Conservation (phyloP, 1,140 invertebrate genomes). For the Drosophila nikananu region DNA sequence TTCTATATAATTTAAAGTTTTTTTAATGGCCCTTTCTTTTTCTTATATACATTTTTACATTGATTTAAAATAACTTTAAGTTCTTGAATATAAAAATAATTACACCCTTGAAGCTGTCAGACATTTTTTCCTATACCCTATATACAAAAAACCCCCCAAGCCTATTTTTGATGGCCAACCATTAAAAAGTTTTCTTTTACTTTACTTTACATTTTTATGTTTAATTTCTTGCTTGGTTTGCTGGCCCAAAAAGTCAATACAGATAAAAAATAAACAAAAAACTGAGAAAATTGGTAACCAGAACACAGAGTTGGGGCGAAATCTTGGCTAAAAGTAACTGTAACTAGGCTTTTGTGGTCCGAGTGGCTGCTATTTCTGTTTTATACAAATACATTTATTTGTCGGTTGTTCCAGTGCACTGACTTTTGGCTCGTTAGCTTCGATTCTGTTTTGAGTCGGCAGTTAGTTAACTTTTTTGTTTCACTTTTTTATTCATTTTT, state of each 20-base stretch:
- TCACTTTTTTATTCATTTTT: conserved; percentile 27
- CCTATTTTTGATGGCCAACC: conserved; percentile 15
- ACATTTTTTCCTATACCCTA: background rate
- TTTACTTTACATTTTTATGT: conserved; percentile 3
- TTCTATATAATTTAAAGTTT: too few species aligned
- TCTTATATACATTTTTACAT: too few species aligned
- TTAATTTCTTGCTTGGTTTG: conserved; percentile 30
- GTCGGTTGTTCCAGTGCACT: conserved; percentile 69
- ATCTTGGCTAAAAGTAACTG: conserved; percentile 63
- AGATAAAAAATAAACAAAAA: background rate
- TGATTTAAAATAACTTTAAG: too few species aligned
- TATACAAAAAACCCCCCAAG: background rate
- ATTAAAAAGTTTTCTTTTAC: conserved; percentile 14
- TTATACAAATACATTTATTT: conserved; percentile 9
- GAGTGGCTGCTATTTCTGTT: conserved; percentile 25
- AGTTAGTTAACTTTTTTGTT: conserved; percentile 55
- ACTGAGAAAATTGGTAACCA: conserved; percentile 24
- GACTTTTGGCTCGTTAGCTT: conserved; percentile 73
- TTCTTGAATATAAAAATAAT: too few species aligned
- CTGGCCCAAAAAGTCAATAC: conserved; percentile 21
- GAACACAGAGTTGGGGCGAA: conserved; percentile 38
- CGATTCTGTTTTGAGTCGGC: conserved; percentile 54
- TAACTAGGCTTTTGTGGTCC: conserved; percentile 36
- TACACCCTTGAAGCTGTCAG: background rate
- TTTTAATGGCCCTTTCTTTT: too few species aligned